phyloP scores from a whole-genome alignment of 2,888 invertebrate species.

The Patella pellucida region DNA sequence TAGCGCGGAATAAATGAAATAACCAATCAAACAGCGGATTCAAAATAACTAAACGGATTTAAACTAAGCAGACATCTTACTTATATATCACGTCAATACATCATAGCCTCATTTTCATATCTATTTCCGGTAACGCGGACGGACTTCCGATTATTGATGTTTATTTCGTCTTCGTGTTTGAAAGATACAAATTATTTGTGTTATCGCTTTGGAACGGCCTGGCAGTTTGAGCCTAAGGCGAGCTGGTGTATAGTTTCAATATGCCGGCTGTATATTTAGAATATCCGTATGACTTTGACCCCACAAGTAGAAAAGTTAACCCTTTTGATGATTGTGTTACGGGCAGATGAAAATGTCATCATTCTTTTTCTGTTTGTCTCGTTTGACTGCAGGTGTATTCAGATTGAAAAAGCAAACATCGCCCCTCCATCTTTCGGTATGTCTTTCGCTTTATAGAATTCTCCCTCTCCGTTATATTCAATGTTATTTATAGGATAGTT shows the following conservation, averaged over 20 bases:
- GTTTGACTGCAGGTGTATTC: constrained; percentile 10
- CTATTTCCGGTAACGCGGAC: too few species aligned
- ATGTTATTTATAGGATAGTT: too few species aligned
- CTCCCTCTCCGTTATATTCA: too few species aligned
- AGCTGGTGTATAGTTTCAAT: background rate
- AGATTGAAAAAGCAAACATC: constrained; percentile 4
- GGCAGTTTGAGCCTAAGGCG: background rate
- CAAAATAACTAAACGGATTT: too few species aligned
- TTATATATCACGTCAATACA: too few species aligned
- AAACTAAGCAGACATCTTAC: too few species aligned
- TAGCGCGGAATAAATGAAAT: too few species aligned
- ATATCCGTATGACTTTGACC: constrained; percentile 11
- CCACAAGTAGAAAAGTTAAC: constrained; percentile 9
- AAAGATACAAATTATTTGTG: background rate
- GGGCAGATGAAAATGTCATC: constrained; percentile 11
- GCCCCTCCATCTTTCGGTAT: background rate
- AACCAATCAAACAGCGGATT: too few species aligned
- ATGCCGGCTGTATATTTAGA: constrained; percentile 2
- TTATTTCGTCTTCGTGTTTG: too few species aligned
- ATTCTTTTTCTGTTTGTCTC: constrained; percentile 9
- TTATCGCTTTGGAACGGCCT: background rate
- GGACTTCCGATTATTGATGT: too few species aligned
- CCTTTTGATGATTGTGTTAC: constrained; percentile 12
- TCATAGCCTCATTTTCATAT: too few species aligned
- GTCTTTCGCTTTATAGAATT: too few species aligned